Percentiles rank a stretch among this genome's conserved stretches.
Evolutionary conservation across 2,113 vertebrate genomes (phyloP).

Genomic region (Chlamydotis undulata): DNA sequence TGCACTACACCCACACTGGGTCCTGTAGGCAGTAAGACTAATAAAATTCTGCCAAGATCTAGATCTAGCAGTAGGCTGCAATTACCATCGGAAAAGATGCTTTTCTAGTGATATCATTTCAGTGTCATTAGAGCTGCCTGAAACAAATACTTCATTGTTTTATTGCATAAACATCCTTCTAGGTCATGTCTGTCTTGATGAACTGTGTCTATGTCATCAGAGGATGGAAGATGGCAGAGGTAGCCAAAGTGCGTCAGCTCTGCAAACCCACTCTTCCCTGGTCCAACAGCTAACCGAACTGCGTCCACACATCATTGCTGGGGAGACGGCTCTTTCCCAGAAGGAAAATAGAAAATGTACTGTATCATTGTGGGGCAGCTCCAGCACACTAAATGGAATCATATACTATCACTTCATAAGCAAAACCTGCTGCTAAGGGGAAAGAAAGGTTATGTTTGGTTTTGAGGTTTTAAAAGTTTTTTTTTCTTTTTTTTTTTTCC

Average conservation of each 20-base stretch:
- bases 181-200: background rate
- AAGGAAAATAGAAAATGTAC: background rate
- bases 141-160: slow-evolving; percentile 32
- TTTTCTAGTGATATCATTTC: slow-evolving; percentile 5
- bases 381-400: background rate
- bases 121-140: background rate
- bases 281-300: background rate
- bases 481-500: background rate
- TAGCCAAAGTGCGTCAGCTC: slow-evolving; percentile 28
- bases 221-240: background rate
- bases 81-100: background rate
- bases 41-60: background rate
- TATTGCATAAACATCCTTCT: slow-evolving; percentile 5
- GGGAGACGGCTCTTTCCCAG: background rate
- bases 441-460: slow-evolving; percentile 36
- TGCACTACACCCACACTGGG: background rate
- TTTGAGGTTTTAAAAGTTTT: slow-evolving; percentile 45
- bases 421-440: slow-evolving; percentile 58
- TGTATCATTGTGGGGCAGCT: slow-evolving; percentile 34
- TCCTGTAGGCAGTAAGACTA: background rate
- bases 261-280: slow-evolving; percentile 5
- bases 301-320: background rate
- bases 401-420: slow-evolving; percentile 39
- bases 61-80: background rate
- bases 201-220: background rate